A percentile compares a stretch with the other conserved stretches of the same genome.
These are phyloP conservation scores for Coleophora flavipennella DNA, from an alignment of 2,888 invertebrate genomes.

Conservation along the genomic window DNA sequence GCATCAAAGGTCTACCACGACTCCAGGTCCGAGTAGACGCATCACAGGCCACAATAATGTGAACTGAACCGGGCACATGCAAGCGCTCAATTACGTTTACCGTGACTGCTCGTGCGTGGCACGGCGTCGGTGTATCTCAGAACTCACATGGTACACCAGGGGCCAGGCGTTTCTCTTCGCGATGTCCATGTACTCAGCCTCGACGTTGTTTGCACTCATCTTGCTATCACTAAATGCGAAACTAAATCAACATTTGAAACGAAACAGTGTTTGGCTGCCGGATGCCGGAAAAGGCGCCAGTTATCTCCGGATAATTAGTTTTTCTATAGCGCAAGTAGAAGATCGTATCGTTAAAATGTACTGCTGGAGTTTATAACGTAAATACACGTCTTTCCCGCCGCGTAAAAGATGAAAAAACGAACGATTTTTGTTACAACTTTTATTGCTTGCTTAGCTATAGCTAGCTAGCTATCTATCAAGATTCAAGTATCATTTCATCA, in stretches of 20 bases:
- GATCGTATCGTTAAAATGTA: neutral
- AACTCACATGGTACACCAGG: conserved; percentile 78
- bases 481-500: conserved; percentile 1
- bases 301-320: neutral
- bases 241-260: conserved; percentile 29
- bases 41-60: no score
- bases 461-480: conserved; percentile 11
- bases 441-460: conserved; percentile 23
- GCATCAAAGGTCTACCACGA: no score
- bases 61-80: no score
- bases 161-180: conserved; percentile 80
- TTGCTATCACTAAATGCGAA: conserved; percentile 28
- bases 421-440: conserved; percentile 5
- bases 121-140: conserved; percentile 28
- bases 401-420: conserved; percentile 1
- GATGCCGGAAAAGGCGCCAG: conserved; percentile 24
- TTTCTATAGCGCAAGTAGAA: no score
- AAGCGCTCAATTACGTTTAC: conserved; percentile 1
- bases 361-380: neutral
- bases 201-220: conserved; percentile 55
- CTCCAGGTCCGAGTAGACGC: no score
- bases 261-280: conserved; percentile 26
- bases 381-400: neutral
- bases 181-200: conserved; percentile 82
- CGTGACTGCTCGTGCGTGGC: conserved; percentile 35